Evolutionary conservation across 2,888 invertebrate genomes (phyloP).

Genomic region (Caenorhabditis sp.): DNA sequence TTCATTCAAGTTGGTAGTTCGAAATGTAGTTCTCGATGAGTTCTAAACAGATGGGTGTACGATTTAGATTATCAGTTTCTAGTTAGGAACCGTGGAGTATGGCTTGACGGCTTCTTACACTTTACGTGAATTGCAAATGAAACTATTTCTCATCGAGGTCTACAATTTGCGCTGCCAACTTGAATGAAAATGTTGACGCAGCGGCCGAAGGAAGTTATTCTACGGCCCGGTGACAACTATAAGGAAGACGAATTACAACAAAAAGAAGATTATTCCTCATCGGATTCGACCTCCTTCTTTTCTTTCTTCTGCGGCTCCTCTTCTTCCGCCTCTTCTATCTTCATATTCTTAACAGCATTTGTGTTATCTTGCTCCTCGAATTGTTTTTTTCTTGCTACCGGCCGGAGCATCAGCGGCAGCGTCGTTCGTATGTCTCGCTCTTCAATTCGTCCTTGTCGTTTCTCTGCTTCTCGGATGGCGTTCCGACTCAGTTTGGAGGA

Average conservation of each 20-base stretch:
- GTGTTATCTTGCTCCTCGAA: constrained; percentile 55
- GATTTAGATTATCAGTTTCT: too few species aligned
- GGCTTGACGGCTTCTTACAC: too few species aligned
- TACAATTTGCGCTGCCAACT: too few species aligned
- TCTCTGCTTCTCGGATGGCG: constrained; percentile 80
- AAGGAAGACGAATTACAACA: constrained; percentile 46
- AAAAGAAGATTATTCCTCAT: constrained; percentile 50
- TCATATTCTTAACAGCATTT: constrained; percentile 63
- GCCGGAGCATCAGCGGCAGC: constrained; percentile 66
- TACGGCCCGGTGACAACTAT: too few species aligned
- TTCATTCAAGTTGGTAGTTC: too few species aligned
- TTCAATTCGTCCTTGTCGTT: constrained; percentile 93
- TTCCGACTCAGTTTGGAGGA: constrained; percentile 84
- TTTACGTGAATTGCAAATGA: too few species aligned
- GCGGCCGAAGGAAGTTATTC: too few species aligned
- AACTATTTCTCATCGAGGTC: too few species aligned
- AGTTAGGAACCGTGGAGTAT: too few species aligned
- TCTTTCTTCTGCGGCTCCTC: constrained; percentile 57
- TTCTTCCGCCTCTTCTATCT: constrained; percentile 57
- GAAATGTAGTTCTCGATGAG: too few species aligned
- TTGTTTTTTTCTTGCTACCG: constrained; percentile 59
- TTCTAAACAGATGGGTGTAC: too few species aligned
- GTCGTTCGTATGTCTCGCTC: constrained; percentile 80
- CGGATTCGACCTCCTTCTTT: constrained; percentile 54
- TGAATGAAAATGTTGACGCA: too few species aligned